Percentiles rank a stretch among this genome's conserved stretches.
Evolutionary conservation across 2,113 vertebrate species (phyloP).

Genomic region (Hymenochirus boettgeri): DNA sequence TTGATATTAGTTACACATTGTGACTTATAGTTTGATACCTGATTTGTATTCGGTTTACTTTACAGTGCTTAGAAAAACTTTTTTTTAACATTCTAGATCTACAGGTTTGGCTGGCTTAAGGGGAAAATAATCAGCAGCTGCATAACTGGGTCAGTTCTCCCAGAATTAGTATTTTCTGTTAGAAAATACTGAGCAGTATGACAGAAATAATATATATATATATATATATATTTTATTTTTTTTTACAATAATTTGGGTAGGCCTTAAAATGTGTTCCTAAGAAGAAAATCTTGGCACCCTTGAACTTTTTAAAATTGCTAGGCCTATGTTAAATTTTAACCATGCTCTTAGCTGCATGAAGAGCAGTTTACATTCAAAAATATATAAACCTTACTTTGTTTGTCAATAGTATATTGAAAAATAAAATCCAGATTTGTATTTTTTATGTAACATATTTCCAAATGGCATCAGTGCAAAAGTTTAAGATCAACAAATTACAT

Average conservation of each 20-base stretch:
- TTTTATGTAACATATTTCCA: too few relatives aligned
- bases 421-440: too few relatives aligned
- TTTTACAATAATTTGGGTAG: too few relatives aligned
- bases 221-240: not conserved
- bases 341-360: not conserved
- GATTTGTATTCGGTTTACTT: not conserved
- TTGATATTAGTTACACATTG: too few relatives aligned
- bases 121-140: not conserved
- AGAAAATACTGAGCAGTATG: not conserved
- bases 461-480: too few relatives aligned
- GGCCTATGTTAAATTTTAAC: not conserved
- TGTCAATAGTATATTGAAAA: not conserved
- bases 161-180: too few relatives aligned
- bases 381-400: not conserved
- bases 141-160: not conserved
- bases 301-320: not conserved
- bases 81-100: constrained; percentile 6
- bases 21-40: not conserved
- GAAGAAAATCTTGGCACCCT: not conserved
- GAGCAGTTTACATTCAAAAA: not conserved
- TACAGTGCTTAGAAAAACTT: not conserved
- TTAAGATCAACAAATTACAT: too few relatives aligned
- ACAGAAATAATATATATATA: not conserved
- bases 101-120: not conserved
- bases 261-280: not conserved